A percentile compares a stretch with the other conserved stretches of the same genome.
These are phyloP conservation scores for Saccopteryx bilineata DNA, from an alignment of 2,113 vertebrate species.

Conservation along the genomic window DNA sequence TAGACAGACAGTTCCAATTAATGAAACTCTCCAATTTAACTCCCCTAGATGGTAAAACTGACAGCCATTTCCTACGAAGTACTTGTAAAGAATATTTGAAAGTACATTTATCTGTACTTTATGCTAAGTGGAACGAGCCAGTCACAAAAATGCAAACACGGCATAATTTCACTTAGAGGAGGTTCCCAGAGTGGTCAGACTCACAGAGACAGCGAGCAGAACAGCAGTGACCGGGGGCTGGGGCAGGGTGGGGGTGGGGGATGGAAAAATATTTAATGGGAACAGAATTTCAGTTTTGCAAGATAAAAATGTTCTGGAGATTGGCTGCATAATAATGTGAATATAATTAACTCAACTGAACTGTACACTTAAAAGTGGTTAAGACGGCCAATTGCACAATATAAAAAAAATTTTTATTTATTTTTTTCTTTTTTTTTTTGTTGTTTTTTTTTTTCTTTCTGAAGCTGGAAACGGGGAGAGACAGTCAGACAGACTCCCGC, in stretches of 20 bases:
- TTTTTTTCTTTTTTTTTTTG: too few relatives aligned
- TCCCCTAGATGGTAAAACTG: not conserved
- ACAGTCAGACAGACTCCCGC: too few relatives aligned
- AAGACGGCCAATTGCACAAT: not conserved
- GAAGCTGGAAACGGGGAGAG: too few relatives aligned
- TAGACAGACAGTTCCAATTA: conserved; percentile 67
- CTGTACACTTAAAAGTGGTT: not conserved
- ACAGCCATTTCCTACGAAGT: conserved; percentile 31
- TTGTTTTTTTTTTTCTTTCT: too few relatives aligned
- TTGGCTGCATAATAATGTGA: not conserved
- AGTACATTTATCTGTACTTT: not conserved
- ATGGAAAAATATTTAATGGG: not conserved
- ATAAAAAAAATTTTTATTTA: too few relatives aligned
- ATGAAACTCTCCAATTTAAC: conserved; percentile 62
- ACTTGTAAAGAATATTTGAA: conserved; percentile 37
- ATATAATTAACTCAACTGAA: not conserved
- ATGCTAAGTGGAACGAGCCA: not conserved
- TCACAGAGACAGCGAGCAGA: not conserved
- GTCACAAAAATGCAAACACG: not conserved
- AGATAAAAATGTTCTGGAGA: conserved; percentile 5
- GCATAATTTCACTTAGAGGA: not conserved
- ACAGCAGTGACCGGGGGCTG: not conserved
- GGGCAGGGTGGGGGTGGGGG: fast-evolving
- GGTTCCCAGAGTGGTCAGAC: not conserved
- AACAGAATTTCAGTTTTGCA: not conserved